Evolutionary conservation across 2,113 vertebrate genomes (phyloP), one percentile per base, ranked within the genome.

Genomic region (Herpetotheres cachinnans): DNA sequence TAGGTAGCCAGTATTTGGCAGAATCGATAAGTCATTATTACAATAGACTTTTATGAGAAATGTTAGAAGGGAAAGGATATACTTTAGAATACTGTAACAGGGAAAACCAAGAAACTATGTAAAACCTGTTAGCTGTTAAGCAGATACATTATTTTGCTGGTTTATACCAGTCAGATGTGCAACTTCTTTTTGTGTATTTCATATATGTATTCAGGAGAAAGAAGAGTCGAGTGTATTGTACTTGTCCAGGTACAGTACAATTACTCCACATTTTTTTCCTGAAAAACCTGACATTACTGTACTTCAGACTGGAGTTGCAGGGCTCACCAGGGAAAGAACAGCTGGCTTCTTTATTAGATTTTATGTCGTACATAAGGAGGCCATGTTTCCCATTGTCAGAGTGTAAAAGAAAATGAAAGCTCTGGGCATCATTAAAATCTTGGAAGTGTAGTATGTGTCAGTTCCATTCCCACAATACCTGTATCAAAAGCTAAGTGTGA

Each of bases 291-390:
- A 97, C 95, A 97, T 86, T 95, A 90, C 96, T 97, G 59, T 92
- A 93, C 85, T 93, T 96, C 83, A 83, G 72, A 86, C 59, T 89
- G 95, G 94, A 97, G 87, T 95, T 93, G 88, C 93, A 94, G 96
- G 47, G 91, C 59, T 94, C 98, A 97, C 98, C 66, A 94, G 98
- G 98, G 98, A 98, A 96, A 81, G 96, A 98, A 98, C 98, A 99
- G 98, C 98, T 98, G 98, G 98, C 96, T 97, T 95, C 96, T 98
- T 98, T 98, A 98, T 97, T 98, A 98, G 95, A 90, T 98, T 98
- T 98, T 98, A 98, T 98, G 98, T 98, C 12, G 47, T 98, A 98
- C 97, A 97, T 98, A 98, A 98, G 97, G 97, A 98, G 93, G 93
- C 97, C 97, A 69, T 98, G 98, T 98, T 98, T 98, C 94, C 97